Base-by-base conservation (phyloP, 1,140 invertebrate species). In the Cydia fagiglandana region DNA sequence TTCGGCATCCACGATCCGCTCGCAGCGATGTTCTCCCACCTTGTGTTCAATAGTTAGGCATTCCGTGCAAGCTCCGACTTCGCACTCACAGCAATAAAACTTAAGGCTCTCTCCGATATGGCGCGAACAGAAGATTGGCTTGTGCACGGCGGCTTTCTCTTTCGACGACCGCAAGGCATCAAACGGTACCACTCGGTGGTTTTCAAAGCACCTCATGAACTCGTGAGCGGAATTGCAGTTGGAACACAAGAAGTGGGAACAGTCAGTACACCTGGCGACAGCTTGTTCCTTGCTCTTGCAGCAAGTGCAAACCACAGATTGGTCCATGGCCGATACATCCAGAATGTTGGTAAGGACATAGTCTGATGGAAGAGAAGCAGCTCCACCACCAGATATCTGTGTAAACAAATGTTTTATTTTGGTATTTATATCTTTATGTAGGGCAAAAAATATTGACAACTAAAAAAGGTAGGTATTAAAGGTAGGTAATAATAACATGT, bases 211-310 rank as follows among this genome's bases (percentile, higher is more conserved):
- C 66, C 97, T 94, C 98, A 99, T 99, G 82, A 96, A 97, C 88
- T 98, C 96, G 92, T 99, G 98, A 66, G 98, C 98, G 34, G 96
- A 97, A 79, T 98, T 97, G 93, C 98, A 99, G 88, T 98, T 97
- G 24, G 96, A 95, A 93, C 98, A 99, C 15, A 99, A 94, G 86
- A 98, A 97, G 93, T 98, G 98, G 81, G 97, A 97, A 92, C 98
- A 99, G 88, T 98, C 97, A 78, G 96, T 96, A 92, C 98, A 99
- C 76, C 97, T 95, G 15, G 98, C 98, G 15, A 98, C 96, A 15
- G 98, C 98, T 85, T 96, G 95, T 89, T 98, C 97, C 89, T 97
- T 97, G 81, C 96, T 95, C 83, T 97, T 98, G 90, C 97, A 98
- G 68, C 97, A 97, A 64, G 97, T 98, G 91, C 97, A 98, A 10